phyloP scores from a whole-genome alignment of 2,797 vertebrate genomes.

The Arvicola amphibius region DNA sequence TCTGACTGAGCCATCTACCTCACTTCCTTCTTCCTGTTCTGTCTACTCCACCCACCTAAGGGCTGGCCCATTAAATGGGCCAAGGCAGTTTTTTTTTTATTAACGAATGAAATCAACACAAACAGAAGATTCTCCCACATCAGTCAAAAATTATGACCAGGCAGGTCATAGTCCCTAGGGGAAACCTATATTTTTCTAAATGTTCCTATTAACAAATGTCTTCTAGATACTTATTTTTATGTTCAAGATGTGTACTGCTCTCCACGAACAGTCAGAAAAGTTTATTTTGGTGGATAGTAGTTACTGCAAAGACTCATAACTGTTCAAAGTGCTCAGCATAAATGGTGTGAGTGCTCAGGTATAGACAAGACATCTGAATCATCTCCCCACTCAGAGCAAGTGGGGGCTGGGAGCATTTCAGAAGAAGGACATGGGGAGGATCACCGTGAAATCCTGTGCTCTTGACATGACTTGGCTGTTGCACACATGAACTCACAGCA shows the following conservation, averaged over 20 bases:
- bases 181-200: neutral
- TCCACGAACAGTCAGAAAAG: neutral
- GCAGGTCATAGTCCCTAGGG: neutral
- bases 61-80: too few species aligned
- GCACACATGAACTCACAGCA: neutral
- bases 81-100: too few species aligned
- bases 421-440: neutral
- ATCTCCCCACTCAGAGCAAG: neutral
- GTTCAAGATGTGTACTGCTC: neutral
- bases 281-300: neutral
- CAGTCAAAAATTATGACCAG: neutral
- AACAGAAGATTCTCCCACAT: too few species aligned
- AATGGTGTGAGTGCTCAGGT: neutral
- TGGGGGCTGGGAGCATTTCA: neutral
- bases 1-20: too few species aligned
- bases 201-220: neutral
- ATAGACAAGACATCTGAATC: neutral
- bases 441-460: neutral
- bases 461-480: neutral
- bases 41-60: too few species aligned
- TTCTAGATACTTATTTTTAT: neutral
- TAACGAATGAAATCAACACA: too few species aligned
- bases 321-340: neutral
- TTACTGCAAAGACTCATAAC: neutral
- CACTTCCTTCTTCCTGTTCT: too few species aligned